These are phyloP conservation scores for Xyliphius kryptos DNA, from an alignment of 2,113 vertebrate genomes.

Conservation along the genomic window DNA sequence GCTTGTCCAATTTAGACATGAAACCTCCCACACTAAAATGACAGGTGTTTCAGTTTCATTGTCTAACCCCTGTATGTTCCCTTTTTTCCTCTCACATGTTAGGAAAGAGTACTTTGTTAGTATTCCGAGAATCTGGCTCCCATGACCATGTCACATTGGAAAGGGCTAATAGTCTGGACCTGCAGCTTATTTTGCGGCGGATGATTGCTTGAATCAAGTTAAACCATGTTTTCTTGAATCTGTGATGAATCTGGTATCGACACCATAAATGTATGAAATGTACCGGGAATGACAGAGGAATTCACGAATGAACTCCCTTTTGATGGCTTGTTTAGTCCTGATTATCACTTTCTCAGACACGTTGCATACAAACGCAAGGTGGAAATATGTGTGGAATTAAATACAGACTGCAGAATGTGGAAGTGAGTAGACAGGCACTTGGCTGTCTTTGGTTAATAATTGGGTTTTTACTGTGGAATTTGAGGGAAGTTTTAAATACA, in stretches of 20 bases:
- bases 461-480: constrained; percentile 34
- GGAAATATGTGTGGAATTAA: constrained; percentile 45
- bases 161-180: too few relatives aligned
- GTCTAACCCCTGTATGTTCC: too few relatives aligned
- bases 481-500: constrained; percentile 41
- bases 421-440: constrained; percentile 28
- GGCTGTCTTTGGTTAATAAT: constrained; percentile 39
- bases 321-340: constrained; percentile 56
- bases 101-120: too few relatives aligned
- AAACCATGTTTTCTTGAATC: background rate
- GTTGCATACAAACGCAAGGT: constrained; percentile 53
- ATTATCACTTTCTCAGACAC: constrained; percentile 52
- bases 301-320: constrained; percentile 50
- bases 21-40: too few relatives aligned
- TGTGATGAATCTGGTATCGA: constrained; percentile 9
- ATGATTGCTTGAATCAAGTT: constrained; percentile 5
- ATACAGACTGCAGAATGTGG: constrained; percentile 41
- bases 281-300: constrained; percentile 49
- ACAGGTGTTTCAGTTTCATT: too few relatives aligned
- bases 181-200: background rate
- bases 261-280: constrained; percentile 9
- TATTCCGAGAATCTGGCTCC: too few relatives aligned
- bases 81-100: too few relatives aligned
- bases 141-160: too few relatives aligned
- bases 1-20: too few relatives aligned